A percentile compares a stretch with the other conserved stretches of the same genome.
Conservation (phyloP, 2,888 invertebrate genomes). For the Orchesella flavescens region DNA sequence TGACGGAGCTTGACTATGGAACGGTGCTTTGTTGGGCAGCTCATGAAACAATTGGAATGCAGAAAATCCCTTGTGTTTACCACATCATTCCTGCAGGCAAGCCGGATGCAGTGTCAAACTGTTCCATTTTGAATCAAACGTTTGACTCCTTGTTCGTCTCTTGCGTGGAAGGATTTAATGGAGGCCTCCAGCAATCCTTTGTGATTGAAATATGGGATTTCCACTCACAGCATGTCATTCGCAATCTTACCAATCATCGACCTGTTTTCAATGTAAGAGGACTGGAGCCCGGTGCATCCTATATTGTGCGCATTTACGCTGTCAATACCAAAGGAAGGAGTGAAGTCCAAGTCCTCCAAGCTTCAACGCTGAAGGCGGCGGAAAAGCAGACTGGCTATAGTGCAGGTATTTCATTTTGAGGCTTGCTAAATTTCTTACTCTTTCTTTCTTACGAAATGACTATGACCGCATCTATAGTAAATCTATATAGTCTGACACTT, state of each 20-base stretch:
- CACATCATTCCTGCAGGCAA: slow-evolving; percentile 85
- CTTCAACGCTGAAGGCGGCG: slow-evolving; percentile 83
- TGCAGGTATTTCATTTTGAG: slow-evolving; percentile 58
- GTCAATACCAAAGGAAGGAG: slow-evolving; percentile 84
- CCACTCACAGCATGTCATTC: slow-evolving; percentile 72
- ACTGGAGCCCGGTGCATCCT: slow-evolving; percentile 81
- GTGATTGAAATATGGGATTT: slow-evolving; percentile 78
- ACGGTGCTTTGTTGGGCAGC: slow-evolving; percentile 82
- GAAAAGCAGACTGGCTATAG: slow-evolving; percentile 82
- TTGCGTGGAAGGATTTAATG: slow-evolving; percentile 85
- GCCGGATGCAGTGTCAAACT: slow-evolving; percentile 83
- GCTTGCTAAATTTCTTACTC: slow-evolving; percentile 32
- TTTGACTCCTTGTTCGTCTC: slow-evolving; percentile 82
- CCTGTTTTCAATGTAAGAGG: slow-evolving; percentile 82
- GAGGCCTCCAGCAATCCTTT: slow-evolving; percentile 83
- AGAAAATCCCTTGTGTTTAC: slow-evolving; percentile 83
- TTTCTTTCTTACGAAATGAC: slow-evolving; percentile 1
- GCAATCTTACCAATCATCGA: slow-evolving; percentile 75
- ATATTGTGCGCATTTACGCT: slow-evolving; percentile 82
- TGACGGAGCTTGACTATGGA: slow-evolving; percentile 83
- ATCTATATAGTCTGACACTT: too few relatives aligned
- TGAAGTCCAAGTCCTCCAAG: slow-evolving; percentile 79
- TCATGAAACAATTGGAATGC: slow-evolving; percentile 81
- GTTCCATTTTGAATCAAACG: slow-evolving; percentile 84
- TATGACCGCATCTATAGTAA: too few relatives aligned